Evolutionary conservation across 2,888 invertebrate species (phyloP).

Genomic region (Rhopalosiphum nymphaeae): DNA sequence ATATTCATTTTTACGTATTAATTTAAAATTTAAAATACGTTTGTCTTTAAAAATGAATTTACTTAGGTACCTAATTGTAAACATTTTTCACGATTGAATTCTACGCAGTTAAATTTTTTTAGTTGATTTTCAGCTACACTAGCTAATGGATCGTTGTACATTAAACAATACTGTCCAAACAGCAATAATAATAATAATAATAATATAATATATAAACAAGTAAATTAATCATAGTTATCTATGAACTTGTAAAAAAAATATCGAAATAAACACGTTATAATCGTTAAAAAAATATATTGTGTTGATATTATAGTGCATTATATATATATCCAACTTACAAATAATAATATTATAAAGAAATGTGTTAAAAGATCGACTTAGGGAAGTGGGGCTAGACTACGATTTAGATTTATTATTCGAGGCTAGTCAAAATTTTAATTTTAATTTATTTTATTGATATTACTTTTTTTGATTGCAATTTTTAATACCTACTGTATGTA

Average conservation of each 20-base stretch:
- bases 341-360: neutral
- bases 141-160: neutral
- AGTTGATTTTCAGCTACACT: neutral
- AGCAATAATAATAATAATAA: neutral
- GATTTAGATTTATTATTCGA: neutral
- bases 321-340: neutral
- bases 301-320: neutral
- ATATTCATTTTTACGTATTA: neutral
- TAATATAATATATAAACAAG: neutral
- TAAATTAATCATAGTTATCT: neutral
- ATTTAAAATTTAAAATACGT: neutral
- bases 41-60: neutral
- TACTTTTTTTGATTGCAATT: neutral
- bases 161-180: neutral
- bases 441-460: neutral
- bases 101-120: neutral
- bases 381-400: rapidly evolving
- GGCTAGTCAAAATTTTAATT: neutral
- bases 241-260: neutral
- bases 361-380: neutral
- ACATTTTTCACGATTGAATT: neutral
- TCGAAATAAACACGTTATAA: neutral
- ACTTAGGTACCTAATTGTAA: neutral
- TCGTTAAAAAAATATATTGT: neutral
- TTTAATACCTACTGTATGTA: neutral